These are phyloP conservation scores for Cenopis cana DNA, from an alignment of 2,888 invertebrate genomes.

Conservation along the genomic window DNA sequence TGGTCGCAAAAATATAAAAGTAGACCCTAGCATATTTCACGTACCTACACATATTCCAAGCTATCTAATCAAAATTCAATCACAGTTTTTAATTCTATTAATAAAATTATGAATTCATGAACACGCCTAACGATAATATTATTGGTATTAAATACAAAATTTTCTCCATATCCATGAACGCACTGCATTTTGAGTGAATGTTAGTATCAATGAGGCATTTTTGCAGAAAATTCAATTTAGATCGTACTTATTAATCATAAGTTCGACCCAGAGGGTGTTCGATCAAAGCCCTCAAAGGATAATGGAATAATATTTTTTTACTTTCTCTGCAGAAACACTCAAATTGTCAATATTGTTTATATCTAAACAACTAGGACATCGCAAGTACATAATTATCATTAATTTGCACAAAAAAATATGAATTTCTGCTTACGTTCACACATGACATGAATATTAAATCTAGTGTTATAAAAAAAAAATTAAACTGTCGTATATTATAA, in stretches of 20 bases:
- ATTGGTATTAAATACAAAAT: slow-evolving; percentile 33
- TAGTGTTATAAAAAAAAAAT: no score
- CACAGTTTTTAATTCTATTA: slow-evolving; percentile 45
- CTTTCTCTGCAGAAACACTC: slow-evolving; percentile 14
- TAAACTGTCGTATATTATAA: background rate
- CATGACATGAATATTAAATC: slow-evolving; percentile 5
- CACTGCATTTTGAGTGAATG: slow-evolving; percentile 49
- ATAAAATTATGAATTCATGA: slow-evolving; percentile 30
- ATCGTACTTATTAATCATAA: background rate
- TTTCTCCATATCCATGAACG: slow-evolving; percentile 53
- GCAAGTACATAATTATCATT: slow-evolving; percentile 5
- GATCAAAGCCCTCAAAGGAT: background rate
- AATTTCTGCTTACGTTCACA: slow-evolving; percentile 1
- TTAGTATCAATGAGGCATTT: background rate
- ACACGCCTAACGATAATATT: slow-evolving; percentile 29
- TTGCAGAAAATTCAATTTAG: slow-evolving; percentile 1
- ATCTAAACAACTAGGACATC: slow-evolving; percentile 18
- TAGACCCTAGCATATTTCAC: slow-evolving; percentile 5
- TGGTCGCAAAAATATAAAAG: background rate
- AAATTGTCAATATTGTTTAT: slow-evolving; percentile 12
- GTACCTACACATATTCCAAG: slow-evolving; percentile 34
- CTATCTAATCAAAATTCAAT: slow-evolving; percentile 46
- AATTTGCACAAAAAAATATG: slow-evolving; percentile 16
- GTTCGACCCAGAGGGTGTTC: background rate
- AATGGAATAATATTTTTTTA: background rate